Percentiles rank a stretch among this genome's conserved stretches.
Conservation (phyloP, 2,888 invertebrate genomes). For the Gibbula magus region DNA sequence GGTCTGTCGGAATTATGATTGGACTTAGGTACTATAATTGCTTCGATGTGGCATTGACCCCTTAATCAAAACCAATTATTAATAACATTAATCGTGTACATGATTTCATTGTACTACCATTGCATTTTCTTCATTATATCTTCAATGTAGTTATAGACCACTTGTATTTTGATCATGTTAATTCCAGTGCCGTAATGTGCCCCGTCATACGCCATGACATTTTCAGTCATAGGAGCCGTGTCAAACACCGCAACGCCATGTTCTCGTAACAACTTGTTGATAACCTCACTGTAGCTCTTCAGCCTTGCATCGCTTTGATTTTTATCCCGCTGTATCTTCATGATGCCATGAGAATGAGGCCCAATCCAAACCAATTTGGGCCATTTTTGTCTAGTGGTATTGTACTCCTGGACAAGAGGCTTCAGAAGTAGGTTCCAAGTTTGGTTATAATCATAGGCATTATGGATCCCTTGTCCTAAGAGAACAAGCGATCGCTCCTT, state of each 20-base stretch:
- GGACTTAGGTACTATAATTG: too few species aligned
- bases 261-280: not conserved
- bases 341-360: slow-evolving; percentile 1
- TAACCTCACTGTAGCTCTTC: not conserved
- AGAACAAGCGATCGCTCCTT: not conserved
- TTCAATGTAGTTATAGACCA: not conserved
- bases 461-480: not conserved
- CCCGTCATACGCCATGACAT: slow-evolving; percentile 6
- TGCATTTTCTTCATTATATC: not conserved
- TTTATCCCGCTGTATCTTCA: not conserved
- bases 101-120: not conserved
- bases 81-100: too few species aligned
- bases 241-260: not conserved
- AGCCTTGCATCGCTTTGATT: not conserved
- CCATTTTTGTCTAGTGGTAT: not conserved
- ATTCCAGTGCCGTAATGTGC: not conserved
- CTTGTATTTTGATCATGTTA: not conserved
- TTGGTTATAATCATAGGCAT: not conserved
- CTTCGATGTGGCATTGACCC: too few species aligned
- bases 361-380: not conserved
- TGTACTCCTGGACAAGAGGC: not conserved
- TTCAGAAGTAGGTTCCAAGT: not conserved
- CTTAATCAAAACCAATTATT: too few species aligned
- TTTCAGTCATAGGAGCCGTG: not conserved
- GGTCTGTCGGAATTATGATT: too few species aligned